A percentile compares a stretch with the other conserved stretches of the same genome.
Evolutionary conservation across 2,888 invertebrate genomes (phyloP).

Genomic region (Palloptera scutellata): DNA sequence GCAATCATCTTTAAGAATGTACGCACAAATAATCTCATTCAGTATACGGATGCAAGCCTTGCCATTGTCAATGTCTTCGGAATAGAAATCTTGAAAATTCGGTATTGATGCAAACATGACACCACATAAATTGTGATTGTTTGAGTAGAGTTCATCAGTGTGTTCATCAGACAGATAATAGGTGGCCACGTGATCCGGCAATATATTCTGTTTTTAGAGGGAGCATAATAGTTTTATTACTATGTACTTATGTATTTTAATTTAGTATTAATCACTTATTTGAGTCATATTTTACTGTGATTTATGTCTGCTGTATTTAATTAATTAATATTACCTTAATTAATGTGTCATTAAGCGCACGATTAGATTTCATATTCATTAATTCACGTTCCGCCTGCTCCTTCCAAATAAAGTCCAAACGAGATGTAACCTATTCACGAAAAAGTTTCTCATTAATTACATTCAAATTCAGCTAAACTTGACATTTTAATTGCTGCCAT

Average conservation of each 20-base stretch:
- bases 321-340: conserved; percentile 56
- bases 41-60: conserved; percentile 96
- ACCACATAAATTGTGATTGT: conserved; percentile 73
- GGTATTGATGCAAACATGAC: conserved; percentile 98
- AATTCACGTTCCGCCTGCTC: conserved; percentile 94
- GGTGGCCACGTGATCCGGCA: conserved; percentile 95
- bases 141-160: conserved; percentile 65
- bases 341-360: conserved; percentile 75
- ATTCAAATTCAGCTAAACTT: conserved; percentile 12
- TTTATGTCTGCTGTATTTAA: neutral
- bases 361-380: conserved; percentile 90
- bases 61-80: conserved; percentile 96
- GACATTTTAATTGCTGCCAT: conserved; percentile 12
- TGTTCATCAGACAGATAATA: conserved; percentile 90
- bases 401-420: conserved; percentile 97
- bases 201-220: conserved; percentile 74
- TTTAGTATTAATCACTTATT: too few relatives aligned
- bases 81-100: conserved; percentile 98
- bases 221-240: too few relatives aligned
- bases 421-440: conserved; percentile 86
- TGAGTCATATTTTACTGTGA: too few relatives aligned
- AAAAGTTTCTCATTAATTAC: conserved; percentile 36
- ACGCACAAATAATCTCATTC: conserved; percentile 93
- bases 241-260: too few relatives aligned
- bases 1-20: neutral